Evolutionary conservation across 1,140 invertebrate species (phyloP), one percentile per base, ranked within the genome.

Genomic region (Apolygus lucorum): DNA sequence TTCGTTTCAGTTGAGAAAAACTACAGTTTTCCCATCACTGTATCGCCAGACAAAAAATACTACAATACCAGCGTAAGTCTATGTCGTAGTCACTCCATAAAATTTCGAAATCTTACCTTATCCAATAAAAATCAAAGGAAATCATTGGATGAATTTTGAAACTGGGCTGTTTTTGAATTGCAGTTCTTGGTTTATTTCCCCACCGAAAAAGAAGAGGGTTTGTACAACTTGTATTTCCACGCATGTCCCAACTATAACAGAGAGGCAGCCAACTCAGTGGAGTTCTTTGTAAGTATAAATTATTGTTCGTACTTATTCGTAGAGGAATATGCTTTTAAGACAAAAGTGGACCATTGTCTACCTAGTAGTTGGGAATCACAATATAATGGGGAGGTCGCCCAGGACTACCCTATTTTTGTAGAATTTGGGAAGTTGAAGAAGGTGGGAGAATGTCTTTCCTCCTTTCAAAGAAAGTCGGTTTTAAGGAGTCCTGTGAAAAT

Each of bases 161-260:
- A n/a, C n/a, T n/a, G n/a, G n/a, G n/a, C n/a, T n/a, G n/a, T n/a
- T n/a, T 28, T 26, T 69, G 14, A 68, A 70, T 81, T 83, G 63
- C 77, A 92, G 88, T 96, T 98, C 79, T 84, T 86, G 8, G 88
- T 98, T 79, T 86, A 86, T 72, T 88, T 99, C 59, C 84, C 85
- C 0, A 87, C 83, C 2, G 80, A 87, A 52, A 82, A 87, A 52
- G 91, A 96, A 76, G 90, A 96, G 81, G 96, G 96, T 1, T 82
- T 98, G 0, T 99, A 99, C 78, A 95, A 93, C 79, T 81, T 99
- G 14, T 95, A 93, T 76, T 98, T 98, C 77, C 95, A 98, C 78
- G 96, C 92, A 78, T 99, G 96, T 80, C 88, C 87, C 2, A 91
- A 90, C 78, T 88, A 87, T 72, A 75, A 78, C 27, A 82, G 54